A percentile compares a stretch with the other conserved stretches of the same genome.
Conservation (phyloP, 2,113 vertebrate species). For the Peucedramus taeniatus region DNA sequence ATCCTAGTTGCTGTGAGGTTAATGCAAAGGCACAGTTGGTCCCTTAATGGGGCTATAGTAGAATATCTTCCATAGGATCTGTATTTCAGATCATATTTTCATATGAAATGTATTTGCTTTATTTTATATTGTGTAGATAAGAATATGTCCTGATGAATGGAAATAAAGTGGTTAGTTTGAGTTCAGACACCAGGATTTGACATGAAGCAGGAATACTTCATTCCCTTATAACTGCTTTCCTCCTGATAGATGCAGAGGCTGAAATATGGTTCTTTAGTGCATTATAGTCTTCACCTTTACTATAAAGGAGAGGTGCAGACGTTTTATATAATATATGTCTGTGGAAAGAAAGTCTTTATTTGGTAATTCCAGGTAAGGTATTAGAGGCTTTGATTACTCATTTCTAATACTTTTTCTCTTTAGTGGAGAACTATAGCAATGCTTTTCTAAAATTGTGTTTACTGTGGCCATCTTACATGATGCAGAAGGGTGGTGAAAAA, state of each 20-base stretch:
- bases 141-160: not conserved
- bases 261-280: not conserved
- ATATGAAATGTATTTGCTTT: not conserved
- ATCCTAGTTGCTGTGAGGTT: not conserved
- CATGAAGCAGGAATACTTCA: not conserved
- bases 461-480: not conserved
- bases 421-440: not conserved
- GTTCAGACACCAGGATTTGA: not conserved
- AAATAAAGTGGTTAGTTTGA: not conserved
- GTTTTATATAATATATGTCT: not conserved
- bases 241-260: not conserved
- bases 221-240: not conserved
- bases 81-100: not conserved
- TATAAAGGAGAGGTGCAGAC: not conserved
- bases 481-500: not conserved
- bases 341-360: not conserved
- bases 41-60: not conserved
- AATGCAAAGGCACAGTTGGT: not conserved
- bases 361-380: not conserved
- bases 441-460: not conserved
- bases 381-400: not conserved
- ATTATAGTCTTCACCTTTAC: not conserved
- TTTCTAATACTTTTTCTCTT: not conserved
- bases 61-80: not conserved
- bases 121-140: not conserved